phyloP scores from a whole-genome alignment of 2,113 vertebrate species.

The rabbit (Oryctolagus cuniculus) region DNA sequence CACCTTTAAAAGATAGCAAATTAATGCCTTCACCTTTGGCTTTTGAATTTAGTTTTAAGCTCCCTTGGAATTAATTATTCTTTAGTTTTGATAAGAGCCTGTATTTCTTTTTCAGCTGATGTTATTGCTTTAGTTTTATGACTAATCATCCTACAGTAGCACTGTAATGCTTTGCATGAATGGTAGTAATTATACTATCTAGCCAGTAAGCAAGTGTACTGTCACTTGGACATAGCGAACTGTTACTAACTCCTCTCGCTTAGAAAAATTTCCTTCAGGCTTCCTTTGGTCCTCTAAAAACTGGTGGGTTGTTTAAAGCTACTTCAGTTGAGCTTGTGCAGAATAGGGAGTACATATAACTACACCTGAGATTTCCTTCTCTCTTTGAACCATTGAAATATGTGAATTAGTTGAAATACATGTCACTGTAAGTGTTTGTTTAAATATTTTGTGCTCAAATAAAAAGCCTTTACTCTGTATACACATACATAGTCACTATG shows the following conservation, averaged over 20 bases:
- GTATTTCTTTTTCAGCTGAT: not conserved
- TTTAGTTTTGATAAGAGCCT: conserved; percentile 22
- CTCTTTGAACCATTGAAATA: not conserved
- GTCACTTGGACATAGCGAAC: not conserved
- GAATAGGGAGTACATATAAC: not conserved
- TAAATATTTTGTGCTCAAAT: conserved; percentile 27
- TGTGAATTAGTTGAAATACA: conserved; percentile 27
- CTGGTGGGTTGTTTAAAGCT: not conserved
- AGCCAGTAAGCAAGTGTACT: not conserved
- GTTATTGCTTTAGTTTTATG: conserved; percentile 13
- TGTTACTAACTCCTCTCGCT: not conserved
- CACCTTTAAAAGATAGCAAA: conserved; percentile 39
- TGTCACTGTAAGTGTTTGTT: conserved; percentile 14
- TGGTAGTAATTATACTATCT: not conserved
- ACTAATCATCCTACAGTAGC: not conserved
- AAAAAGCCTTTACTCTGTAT: not conserved
- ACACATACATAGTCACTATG: not conserved
- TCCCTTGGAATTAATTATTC: not conserved
- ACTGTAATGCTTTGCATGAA: not conserved
- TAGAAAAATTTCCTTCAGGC: not conserved
- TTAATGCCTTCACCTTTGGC: not conserved
- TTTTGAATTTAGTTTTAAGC: conserved; percentile 42
- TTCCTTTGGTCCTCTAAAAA: not conserved
- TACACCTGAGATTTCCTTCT: not conserved
- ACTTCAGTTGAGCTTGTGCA: not conserved